These are phyloP conservation scores for Martes flavigula DNA, from an alignment of 2,797 vertebrate genomes.

Conservation along the genomic window DNA sequence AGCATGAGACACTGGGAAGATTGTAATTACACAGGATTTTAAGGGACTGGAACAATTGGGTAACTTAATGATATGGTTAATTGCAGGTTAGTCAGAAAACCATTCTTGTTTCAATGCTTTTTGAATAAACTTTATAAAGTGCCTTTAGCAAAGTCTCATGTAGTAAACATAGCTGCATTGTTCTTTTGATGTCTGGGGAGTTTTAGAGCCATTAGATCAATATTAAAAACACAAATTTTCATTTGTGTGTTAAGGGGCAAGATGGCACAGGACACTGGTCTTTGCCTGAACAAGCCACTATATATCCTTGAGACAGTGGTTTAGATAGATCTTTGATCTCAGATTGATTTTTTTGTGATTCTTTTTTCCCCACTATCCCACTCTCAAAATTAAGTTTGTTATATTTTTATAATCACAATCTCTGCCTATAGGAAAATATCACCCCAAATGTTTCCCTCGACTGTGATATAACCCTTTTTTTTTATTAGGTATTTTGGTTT, in stretches of 20 bases:
- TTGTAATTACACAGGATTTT: constrained; percentile 58
- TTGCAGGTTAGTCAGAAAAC: constrained; percentile 62
- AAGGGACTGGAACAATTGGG: constrained; percentile 5
- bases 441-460: background rate
- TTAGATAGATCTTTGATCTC: constrained; percentile 3
- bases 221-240: background rate
- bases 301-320: background rate
- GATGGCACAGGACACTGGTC: background rate
- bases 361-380: background rate
- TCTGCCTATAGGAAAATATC: background rate
- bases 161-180: background rate
- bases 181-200: constrained; percentile 62
- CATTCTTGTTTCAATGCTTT: constrained; percentile 65
- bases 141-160: background rate
- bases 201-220: background rate
- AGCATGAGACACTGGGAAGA: background rate
- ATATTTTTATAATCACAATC: constrained; percentile 18
- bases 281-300: background rate
- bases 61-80: constrained; percentile 54
- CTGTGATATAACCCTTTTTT: background rate
- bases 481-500: background rate
- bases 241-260: background rate
- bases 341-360: background rate
- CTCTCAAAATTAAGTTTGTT: background rate
- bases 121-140: constrained; percentile 56